Base-by-base conservation (phyloP, 2,888 invertebrate genomes). In the Xylocampa areola region DNA sequence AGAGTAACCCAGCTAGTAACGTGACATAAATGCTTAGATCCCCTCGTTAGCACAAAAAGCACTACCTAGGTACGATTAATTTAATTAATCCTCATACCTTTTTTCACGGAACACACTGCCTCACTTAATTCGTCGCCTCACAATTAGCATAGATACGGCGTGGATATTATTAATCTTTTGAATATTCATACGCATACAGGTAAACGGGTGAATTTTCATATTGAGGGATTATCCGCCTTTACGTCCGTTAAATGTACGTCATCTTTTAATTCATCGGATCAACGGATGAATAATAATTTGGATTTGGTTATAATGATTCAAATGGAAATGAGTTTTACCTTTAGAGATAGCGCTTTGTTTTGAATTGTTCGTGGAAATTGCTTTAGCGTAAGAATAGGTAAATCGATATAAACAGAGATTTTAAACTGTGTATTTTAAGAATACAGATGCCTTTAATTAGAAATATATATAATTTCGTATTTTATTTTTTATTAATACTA, bases 191-290 rank as follows among this genome's bases (percentile, higher is more conserved):
- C 10, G 11, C n/a, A 11, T 30, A 39, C 53, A 68, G 68, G 68
- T 64, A 67, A 39, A 35, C 25, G 51, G 32, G 39, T 53, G 33
- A 57, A 67, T 67, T 67, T 68, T 68, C 68, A 63, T 50, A 57
- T 47, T 43, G 37, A 27, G 44, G 60, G 51, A 68, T 68, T 68
- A 68, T 49, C 29, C 25, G 68, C 58, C 54, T 68, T 49, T 25
- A 51, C 30, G 52, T 27, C 44, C 44, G 40, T 54, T 51, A 30
- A 50, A 39, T 53, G 41, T 53, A 33, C 68, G 57, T 68, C 63
- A 68, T 63, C 64, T 68, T 68, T 64, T 68, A 68, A 64, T 68
- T 59, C 68, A 43, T 45, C 21, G 59, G 58, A 68, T 73, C 33
- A 73, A 53, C 45, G 58, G 54, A 68, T 59, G 64, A 68, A 64